Evolutionary conservation across 2,797 vertebrate species (phyloP).

Genomic region (Sebastiscus albofasciatus): DNA sequence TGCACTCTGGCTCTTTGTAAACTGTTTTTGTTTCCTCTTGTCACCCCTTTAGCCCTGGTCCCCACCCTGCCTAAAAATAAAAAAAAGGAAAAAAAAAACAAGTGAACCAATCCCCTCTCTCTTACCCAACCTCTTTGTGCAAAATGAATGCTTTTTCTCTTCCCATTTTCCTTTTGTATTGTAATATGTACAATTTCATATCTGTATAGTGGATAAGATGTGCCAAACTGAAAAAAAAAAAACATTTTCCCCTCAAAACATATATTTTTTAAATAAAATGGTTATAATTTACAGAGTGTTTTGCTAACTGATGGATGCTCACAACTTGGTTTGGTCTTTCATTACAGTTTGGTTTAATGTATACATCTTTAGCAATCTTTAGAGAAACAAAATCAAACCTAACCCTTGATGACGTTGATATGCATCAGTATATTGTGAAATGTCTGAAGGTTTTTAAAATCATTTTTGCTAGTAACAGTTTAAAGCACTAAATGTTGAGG

Average conservation of each 20-base stretch:
- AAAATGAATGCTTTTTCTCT: slow-evolving; percentile 84
- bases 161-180: slow-evolving; percentile 85
- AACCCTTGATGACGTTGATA: background rate
- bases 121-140: slow-evolving; percentile 78
- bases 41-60: slow-evolving; percentile 74
- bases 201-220: slow-evolving; percentile 89
- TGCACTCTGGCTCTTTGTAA: slow-evolving; percentile 84
- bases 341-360: slow-evolving; percentile 25
- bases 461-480: background rate
- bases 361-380: background rate
- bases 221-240: slow-evolving; percentile 78
- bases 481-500: background rate
- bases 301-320: slow-evolving; percentile 69
- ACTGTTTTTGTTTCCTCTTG: slow-evolving; percentile 77
- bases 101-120: slow-evolving; percentile 57
- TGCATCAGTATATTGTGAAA: background rate
- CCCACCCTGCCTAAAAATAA: slow-evolving; percentile 71
- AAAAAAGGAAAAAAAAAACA: slow-evolving; percentile 42
- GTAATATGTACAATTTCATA: slow-evolving; percentile 89
- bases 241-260: slow-evolving; percentile 82
- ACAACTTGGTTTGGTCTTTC: slow-evolving; percentile 62
- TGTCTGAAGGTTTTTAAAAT: background rate
- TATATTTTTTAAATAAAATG: slow-evolving; percentile 90
- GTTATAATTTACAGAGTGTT: slow-evolving; percentile 80
- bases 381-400: background rate